These are phyloP conservation scores for Protonibea diacanthus DNA, from an alignment of 2,797 vertebrate genomes.

Conservation along the genomic window DNA sequence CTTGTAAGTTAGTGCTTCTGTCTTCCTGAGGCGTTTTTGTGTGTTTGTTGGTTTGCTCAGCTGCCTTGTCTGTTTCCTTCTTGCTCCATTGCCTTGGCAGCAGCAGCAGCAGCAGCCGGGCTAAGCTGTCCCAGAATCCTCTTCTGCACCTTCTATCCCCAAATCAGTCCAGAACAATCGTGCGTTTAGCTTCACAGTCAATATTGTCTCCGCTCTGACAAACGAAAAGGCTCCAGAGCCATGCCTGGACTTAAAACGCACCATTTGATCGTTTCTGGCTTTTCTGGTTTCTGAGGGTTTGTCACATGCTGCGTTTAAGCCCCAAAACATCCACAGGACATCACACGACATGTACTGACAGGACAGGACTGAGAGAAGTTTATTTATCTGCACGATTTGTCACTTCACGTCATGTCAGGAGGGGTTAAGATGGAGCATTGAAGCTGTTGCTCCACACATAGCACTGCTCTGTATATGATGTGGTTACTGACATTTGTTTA, in stretches of 20 bases:
- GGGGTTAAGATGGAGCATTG: neutral
- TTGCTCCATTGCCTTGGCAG: constrained; percentile 70
- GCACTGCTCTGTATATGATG: neutral
- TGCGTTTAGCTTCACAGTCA: constrained; percentile 69
- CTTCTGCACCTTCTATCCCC: constrained; percentile 44
- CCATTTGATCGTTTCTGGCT: constrained; percentile 33
- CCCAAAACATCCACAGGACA: constrained; percentile 16
- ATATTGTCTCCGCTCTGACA: constrained; percentile 66
- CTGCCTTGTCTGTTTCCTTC: constrained; percentile 68
- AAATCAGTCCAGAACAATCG: constrained; percentile 58
- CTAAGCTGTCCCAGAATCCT: constrained; percentile 63
- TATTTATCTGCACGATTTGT: neutral
- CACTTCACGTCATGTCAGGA: constrained; percentile 1
- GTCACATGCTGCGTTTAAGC: constrained; percentile 33
- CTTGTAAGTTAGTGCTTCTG: constrained; percentile 29
- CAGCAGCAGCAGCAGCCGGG: constrained; percentile 48
- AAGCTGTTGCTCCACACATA: too few relatives aligned
- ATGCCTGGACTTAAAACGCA: constrained; percentile 51
- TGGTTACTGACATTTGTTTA: neutral
- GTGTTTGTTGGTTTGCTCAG: constrained; percentile 74
- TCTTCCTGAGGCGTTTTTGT: constrained; percentile 38
- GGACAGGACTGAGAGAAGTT: neutral
- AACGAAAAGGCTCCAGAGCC: constrained; percentile 43
- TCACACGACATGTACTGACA: neutral
- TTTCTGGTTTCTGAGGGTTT: constrained; percentile 43